Evolutionary conservation across 2,113 vertebrate genomes (phyloP).

Genomic region (Tautogolabrus adspersus): DNA sequence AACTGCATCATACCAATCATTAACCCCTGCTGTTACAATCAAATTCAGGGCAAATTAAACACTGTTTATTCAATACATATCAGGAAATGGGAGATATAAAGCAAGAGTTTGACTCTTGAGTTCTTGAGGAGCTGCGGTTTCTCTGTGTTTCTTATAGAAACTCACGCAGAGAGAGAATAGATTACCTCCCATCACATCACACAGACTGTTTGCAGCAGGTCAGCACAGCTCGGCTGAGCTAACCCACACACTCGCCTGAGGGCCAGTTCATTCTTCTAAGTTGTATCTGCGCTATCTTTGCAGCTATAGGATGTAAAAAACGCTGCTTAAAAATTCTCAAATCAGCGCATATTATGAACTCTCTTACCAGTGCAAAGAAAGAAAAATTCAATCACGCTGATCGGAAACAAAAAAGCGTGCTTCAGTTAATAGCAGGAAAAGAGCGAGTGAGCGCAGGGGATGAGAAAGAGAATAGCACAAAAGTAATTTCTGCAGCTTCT

Average conservation of each 20-base stretch:
- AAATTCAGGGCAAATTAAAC: conserved; percentile 29
- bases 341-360: not conserved
- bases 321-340: not conserved
- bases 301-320: not conserved
- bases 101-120: not conserved
- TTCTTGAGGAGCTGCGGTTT: conserved; percentile 21
- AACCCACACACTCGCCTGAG: conserved; percentile 62
- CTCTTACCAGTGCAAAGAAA: not conserved
- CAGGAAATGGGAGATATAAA: conserved; percentile 7
- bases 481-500: conserved; percentile 80
- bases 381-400: conserved; percentile 8
- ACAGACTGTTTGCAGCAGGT: conserved; percentile 52
- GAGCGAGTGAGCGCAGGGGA: conserved; percentile 37
- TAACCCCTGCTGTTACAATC: conserved; percentile 31
- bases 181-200: conserved; percentile 53
- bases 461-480: conserved; percentile 62
- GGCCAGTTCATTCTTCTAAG: conserved; percentile 27
- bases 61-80: conserved; percentile 14
- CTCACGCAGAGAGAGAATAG: conserved; percentile 14
- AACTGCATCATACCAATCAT: conserved; percentile 38
- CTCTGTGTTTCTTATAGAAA: conserved; percentile 41
- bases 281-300: conserved; percentile 14
- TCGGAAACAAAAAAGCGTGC: not conserved
- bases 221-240: conserved; percentile 52
- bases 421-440: conserved; percentile 28